Percentiles rank a stretch among this genome's conserved stretches.
These are phyloP conservation scores for Hippolais icterina DNA, from an alignment of 2,113 vertebrate species.

Conservation along the genomic window DNA sequence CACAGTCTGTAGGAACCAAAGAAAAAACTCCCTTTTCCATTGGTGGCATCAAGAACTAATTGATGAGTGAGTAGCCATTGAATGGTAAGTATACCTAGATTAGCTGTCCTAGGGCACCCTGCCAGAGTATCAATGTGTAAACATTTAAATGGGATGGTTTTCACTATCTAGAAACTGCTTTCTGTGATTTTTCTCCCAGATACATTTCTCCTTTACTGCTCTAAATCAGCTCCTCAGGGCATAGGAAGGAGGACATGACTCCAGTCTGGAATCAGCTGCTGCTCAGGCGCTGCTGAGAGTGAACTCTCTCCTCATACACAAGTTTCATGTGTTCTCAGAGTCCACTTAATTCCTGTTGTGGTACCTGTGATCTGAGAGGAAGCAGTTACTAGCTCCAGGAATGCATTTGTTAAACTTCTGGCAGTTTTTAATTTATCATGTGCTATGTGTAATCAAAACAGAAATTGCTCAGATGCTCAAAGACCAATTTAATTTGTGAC, in stretches of 20 bases:
- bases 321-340: not conserved
- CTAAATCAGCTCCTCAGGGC: not conserved
- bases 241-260: not conserved
- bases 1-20: not conserved
- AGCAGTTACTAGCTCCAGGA: not conserved
- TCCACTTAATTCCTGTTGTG: not conserved
- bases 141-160: not conserved
- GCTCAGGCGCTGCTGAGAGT: not conserved
- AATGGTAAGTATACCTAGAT: not conserved
- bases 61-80: not conserved
- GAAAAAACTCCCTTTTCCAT: not conserved
- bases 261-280: not conserved
- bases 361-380: not conserved
- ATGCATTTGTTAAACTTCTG: not conserved
- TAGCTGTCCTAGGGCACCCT: not conserved
- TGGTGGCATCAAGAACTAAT: not conserved
- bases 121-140: not conserved
- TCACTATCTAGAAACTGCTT: not conserved
- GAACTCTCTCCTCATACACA: not conserved
- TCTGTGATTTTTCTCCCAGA: not conserved
- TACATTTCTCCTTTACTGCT: not conserved
- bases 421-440: conserved; percentile 12
- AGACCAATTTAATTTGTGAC: conserved; percentile 42
- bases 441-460: conserved; percentile 20
- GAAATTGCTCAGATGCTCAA: conserved; percentile 47